Evolutionary conservation across 2,797 vertebrate species (phyloP).

Genomic region (Intellagama lesueurii): DNA sequence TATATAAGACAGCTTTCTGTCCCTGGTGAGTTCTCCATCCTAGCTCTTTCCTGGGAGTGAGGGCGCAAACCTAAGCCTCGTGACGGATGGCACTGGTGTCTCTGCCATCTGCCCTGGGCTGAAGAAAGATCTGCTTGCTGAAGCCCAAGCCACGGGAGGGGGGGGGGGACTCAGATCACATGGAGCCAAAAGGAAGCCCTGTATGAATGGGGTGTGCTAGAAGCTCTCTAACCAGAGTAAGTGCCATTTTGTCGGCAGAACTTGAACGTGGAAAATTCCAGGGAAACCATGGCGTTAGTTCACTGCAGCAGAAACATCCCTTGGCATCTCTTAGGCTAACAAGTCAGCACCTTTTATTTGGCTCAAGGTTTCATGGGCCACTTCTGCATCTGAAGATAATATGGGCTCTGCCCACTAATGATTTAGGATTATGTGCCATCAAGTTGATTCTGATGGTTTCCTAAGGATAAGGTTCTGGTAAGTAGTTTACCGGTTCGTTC

Average conservation of each 20-base stretch:
- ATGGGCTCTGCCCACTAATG: background rate
- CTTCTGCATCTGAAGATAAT: background rate
- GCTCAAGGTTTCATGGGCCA: no score
- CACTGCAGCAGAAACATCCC: no score
- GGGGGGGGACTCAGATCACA: background rate
- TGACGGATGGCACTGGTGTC: background rate
- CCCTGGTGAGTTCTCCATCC: background rate
- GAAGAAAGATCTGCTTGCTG: background rate
- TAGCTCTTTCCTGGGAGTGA: background rate
- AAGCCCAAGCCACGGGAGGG: background rate
- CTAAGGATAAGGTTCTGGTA: no score
- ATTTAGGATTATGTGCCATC: no score
- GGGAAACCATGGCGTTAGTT: no score
- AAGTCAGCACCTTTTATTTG: no score
- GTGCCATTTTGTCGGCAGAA: background rate
- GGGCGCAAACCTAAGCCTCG: background rate
- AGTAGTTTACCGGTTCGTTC: no score
- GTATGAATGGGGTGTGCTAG: background rate
- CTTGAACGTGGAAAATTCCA: no score
- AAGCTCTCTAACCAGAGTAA: background rate
- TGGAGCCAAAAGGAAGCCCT: no score
- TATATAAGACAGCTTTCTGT: background rate
- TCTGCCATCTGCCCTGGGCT: background rate
- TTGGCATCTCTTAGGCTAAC: no score
- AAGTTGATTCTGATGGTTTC: no score